Percentiles rank a stretch among this genome's conserved stretches.
phyloP scores from a whole-genome alignment of 2,888 invertebrate genomes.

The Harpalus rufipes region DNA sequence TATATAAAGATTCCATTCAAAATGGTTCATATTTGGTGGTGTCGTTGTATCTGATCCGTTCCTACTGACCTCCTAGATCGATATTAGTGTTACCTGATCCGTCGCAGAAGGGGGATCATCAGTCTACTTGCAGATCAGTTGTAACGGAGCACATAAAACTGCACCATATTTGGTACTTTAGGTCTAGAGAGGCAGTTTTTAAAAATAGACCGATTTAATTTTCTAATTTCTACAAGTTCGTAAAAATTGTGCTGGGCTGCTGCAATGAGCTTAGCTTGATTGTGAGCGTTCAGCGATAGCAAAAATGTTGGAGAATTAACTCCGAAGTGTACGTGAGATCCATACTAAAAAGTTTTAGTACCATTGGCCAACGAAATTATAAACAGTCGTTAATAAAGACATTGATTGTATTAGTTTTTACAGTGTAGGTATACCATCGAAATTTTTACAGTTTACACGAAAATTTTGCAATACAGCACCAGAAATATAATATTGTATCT shows the following conservation, averaged over 20 bases:
- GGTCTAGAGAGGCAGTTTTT: slow-evolving; percentile 55
- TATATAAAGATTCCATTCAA: slow-evolving; percentile 9
- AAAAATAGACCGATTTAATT: slow-evolving; percentile 54
- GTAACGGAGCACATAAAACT: no score
- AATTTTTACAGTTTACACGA: slow-evolving; percentile 16
- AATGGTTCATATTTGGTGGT: slow-evolving; percentile 34
- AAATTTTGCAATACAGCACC: slow-evolving; percentile 48
- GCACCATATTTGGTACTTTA: slow-evolving; percentile 43
- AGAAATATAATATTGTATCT: slow-evolving; percentile 13
- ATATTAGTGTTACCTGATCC: no score
- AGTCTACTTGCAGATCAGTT: no score
- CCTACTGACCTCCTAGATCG: no score
- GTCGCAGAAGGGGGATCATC: no score
- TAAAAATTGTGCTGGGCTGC: slow-evolving; percentile 47
- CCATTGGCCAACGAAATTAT: slow-evolving; percentile 30
- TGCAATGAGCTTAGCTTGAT: slow-evolving; percentile 49
- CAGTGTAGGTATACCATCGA: slow-evolving; percentile 17
- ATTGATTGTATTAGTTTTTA: slow-evolving; percentile 43
- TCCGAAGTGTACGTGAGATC: slow-evolving; percentile 49
- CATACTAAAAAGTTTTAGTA: slow-evolving; percentile 49
- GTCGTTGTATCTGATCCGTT: no score
- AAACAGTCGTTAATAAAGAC: slow-evolving; percentile 39
- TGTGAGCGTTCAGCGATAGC: slow-evolving; percentile 55
- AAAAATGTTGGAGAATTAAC: slow-evolving; percentile 40
- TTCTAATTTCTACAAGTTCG: slow-evolving; percentile 32